Base-by-base conservation (phyloP, 2,888 invertebrate genomes). In the Eupithecia dodoneata region DNA sequence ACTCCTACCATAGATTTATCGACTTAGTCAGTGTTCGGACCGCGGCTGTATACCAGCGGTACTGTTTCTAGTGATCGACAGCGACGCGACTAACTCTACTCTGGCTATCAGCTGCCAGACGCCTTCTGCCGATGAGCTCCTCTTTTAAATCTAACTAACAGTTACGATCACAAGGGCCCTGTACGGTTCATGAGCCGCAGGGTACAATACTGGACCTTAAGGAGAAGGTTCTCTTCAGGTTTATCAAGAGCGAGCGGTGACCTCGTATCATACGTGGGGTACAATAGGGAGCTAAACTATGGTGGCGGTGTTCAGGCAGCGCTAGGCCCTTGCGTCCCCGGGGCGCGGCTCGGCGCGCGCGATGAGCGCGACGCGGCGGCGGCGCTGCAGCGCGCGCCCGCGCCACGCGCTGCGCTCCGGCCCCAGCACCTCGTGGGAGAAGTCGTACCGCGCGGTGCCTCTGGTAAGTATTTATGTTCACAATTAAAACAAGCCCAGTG, bases 381-480 rank as follows among this genome's bases (percentile, higher is more conserved):
- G 72, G 0, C 91, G 87, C 74, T 85, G 80, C 76, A 92, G 72
- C 0, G 15, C n/a, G 45, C 0, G 47, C 0, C 90, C 91, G 79
- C 90, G 87, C 90, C 90, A 93, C 80, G 0, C 12, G 82, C 91
- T 90, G 96, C 97, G 93, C 92, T 69, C 89, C 47, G 85, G 90
- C 76, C 90, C 89, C 78, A 99, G 95, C 84, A 99, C 97, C 92
- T 98, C 99, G 94, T 99, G 99, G 3, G 98, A 98, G 92, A 98
- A 99, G 82, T 97, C 96, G 90, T 98, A 99, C 71, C 99, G 96
- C 0, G 98, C 97, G 71, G 95, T 91, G 76, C 97, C 97, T 82
- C 98, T 98, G 87, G 30, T 1, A 30, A 30, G 30, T 30, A 30
- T 30, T 30, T 30, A 30, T 30, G 30, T 30, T 30, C 30, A 30